Evolutionary conservation across 2,888 invertebrate genomes (phyloP), one percentile per base, ranked within the genome.

Genomic region (Drosophila subsilvestris): DNA sequence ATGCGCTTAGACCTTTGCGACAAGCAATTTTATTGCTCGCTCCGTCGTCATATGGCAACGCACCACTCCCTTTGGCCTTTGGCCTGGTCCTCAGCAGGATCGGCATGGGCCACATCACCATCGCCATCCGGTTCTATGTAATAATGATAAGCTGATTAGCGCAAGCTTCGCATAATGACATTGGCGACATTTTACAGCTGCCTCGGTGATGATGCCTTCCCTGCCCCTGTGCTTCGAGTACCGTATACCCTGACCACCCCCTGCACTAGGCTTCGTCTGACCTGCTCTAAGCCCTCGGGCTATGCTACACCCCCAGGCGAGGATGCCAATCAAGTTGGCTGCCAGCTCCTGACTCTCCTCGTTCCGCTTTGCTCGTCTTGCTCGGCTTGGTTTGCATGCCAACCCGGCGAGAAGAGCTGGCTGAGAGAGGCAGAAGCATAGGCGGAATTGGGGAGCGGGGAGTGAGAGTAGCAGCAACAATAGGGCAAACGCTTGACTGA

Each of bases 141-240:
- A 85, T 80, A 86, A 86, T 86, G 86, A 84, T 85, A 82, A 84
- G 78, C 84, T 80, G 82, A 85, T 86, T 84, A 86, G 75, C 67
- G 75, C 62, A 62, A 78, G 81, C 73, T 65, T 80, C 78, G 57
- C 68, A 70, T 76, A 80, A 83, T 80, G 80, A 77, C 75, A 78
- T 77, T 82, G 78, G 78, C 77, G 73, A 80, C 80, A 82, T 72
- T 73, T 73, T 61, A 66, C 67, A 72, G 67, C 66, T 56, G 71
- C 53, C 61, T 50, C 44, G 27, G 17, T 14, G 20, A 42, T 47
- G 43, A 54, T 50, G 42, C 42, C 54, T 22, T n/a, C n/a, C 22
- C 17, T 20, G 10, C 14, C 4, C 20, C 20, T 10, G 27, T 17
- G 0, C 14, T n/a, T n/a, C 20, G 10, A 4, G 6, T 56, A 12